Percentiles rank a stretch among this genome's conserved stretches.
These are phyloP conservation scores for Parus major DNA, from an alignment of 2,113 vertebrate genomes.

Conservation along the genomic window DNA sequence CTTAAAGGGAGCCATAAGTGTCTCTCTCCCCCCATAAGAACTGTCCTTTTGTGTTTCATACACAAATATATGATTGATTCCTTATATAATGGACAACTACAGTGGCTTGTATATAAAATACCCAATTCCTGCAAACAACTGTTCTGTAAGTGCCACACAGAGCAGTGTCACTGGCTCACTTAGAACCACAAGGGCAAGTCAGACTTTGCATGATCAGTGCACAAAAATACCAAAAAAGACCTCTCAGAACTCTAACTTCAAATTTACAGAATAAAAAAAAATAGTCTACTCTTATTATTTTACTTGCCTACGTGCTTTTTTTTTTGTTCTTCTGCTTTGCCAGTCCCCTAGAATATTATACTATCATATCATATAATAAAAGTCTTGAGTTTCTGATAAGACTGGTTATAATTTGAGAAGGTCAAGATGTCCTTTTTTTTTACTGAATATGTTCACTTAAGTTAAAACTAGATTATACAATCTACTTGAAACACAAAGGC, in stretches of 20 bases:
- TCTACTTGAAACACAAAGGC: background rate
- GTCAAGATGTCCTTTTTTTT: background rate
- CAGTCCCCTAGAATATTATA: background rate
- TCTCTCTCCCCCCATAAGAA: background rate
- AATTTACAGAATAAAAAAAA: background rate
- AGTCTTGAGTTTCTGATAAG: background rate
- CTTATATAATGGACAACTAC: background rate
- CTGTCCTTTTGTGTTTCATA: background rate
- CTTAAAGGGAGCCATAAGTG: background rate
- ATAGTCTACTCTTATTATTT: background rate
- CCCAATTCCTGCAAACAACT: background rate
- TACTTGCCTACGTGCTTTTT: rapidly evolving
- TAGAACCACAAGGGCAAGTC: background rate
- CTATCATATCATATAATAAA: background rate
- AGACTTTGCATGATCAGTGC: background rate
- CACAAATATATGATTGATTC: rapidly evolving
- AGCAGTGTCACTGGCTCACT: background rate
- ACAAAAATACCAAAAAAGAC: background rate
- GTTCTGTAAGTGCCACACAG: background rate
- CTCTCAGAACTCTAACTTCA: background rate
- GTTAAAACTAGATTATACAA: background rate
- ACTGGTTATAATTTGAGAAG: background rate
- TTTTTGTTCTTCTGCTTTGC: background rate
- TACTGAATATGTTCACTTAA: background rate
- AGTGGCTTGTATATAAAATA: background rate